A percentile compares a stretch with the other conserved stretches of the same genome.
phyloP scores from a whole-genome alignment of 2,888 invertebrate genomes.

The Nezara viridula region DNA sequence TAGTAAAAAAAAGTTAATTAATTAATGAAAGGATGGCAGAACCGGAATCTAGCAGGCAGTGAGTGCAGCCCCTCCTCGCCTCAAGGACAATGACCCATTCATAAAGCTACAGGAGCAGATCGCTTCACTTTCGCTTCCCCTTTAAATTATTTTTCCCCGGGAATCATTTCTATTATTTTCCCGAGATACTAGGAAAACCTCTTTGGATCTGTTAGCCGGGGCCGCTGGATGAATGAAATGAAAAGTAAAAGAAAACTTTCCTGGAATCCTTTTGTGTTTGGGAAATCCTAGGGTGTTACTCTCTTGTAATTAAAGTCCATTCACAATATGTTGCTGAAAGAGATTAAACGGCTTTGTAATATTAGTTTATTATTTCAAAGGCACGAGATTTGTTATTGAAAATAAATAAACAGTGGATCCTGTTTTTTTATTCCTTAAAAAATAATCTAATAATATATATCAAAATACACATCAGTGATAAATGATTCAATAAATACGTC shows the following conservation, averaged over 20 bases:
- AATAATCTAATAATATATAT: too few relatives aligned
- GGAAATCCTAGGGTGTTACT: neutral
- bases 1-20: neutral
- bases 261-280: conserved; percentile 8
- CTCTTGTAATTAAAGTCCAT: neutral
- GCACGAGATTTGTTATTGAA: too few relatives aligned
- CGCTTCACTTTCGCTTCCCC: conserved; percentile 15
- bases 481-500: too few relatives aligned
- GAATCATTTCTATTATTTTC: conserved; percentile 21
- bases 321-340: neutral
- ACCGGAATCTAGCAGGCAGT: neutral
- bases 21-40: neutral
- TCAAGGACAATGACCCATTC: conserved; percentile 32
- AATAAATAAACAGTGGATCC: too few relatives aligned
- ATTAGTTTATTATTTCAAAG: too few relatives aligned
- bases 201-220: neutral
- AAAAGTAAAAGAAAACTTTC: conserved; percentile 25
- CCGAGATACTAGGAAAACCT: neutral
- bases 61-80: neutral
- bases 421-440: too few relatives aligned
- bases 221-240: neutral
- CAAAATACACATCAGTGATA: too few relatives aligned
- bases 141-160: neutral
- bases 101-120: neutral
- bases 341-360: neutral